Conservation (phyloP, 2,888 invertebrate genomes). For the Nomada fucata region DNA sequence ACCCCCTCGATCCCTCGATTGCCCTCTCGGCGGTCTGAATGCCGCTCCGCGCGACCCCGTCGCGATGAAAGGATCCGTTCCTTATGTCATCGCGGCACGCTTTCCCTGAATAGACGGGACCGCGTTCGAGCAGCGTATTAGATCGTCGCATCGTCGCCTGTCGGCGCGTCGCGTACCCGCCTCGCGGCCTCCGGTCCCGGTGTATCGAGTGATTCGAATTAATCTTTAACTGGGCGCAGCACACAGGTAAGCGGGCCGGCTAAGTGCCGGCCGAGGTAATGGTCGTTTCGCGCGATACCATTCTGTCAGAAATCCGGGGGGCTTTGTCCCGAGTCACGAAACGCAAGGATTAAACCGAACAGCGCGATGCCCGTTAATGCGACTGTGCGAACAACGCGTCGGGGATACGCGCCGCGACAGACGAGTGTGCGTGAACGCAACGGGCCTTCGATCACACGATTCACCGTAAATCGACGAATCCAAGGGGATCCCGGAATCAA, state of each 20-base stretch:
- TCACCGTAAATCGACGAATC: slow-evolving; percentile 66
- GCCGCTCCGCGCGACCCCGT: background rate
- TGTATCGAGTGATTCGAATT: slow-evolving; percentile 71
- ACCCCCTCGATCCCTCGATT: slow-evolving; percentile 31
- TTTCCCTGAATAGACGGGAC: background rate
- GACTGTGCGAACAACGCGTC: slow-evolving; percentile 72
- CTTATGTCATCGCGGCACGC: slow-evolving; percentile 5
- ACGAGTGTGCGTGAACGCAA: slow-evolving; percentile 60
- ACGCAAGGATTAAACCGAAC: slow-evolving; percentile 82
- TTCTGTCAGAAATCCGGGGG: slow-evolving; percentile 83
- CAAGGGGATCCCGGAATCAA: slow-evolving; percentile 46
- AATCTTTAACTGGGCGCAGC: slow-evolving; percentile 66
- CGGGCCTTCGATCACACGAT: slow-evolving; percentile 59
- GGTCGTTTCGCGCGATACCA: slow-evolving; percentile 83
- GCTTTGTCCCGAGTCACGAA: slow-evolving; percentile 84
- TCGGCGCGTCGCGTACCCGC: background rate
- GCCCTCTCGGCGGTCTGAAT: slow-evolving; percentile 12
- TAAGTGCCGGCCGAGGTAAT: slow-evolving; percentile 76
- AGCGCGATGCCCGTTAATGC: slow-evolving; percentile 78
- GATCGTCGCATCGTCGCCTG: too few relatives aligned
- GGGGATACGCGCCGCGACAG: slow-evolving; percentile 32
- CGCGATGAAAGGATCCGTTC: slow-evolving; percentile 13
- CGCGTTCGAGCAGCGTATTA: too few relatives aligned
- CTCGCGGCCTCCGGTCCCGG: background rate
- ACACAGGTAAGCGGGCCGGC: slow-evolving; percentile 64